A percentile compares a stretch with the other conserved stretches of the same genome.
Evolutionary conservation across 2,113 vertebrate genomes (phyloP).

Genomic region (Pithys albifrons): DNA sequence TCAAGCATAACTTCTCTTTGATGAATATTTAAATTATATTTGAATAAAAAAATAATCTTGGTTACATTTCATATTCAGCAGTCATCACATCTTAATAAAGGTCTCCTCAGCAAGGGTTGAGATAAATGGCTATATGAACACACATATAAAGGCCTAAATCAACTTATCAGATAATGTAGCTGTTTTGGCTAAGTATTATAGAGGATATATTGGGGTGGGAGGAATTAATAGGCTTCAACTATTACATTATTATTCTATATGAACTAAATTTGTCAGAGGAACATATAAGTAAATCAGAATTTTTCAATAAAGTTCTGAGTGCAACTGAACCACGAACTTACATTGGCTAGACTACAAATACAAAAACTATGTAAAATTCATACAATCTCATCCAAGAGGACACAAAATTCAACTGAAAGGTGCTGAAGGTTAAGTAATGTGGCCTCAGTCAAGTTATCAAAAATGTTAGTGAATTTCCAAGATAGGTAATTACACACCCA

Average conservation of each 20-base stretch:
- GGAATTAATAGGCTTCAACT: slow-evolving; percentile 35
- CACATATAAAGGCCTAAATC: slow-evolving; percentile 68
- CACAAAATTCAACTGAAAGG: neutral
- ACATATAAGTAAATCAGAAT: slow-evolving; percentile 31
- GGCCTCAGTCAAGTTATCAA: neutral
- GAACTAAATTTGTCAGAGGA: slow-evolving; percentile 6
- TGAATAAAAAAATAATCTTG: slow-evolving; percentile 88
- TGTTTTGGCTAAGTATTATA: slow-evolving; percentile 50
- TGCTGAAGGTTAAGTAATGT: neutral
- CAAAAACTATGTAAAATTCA: neutral
- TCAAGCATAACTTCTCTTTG: slow-evolving; percentile 84
- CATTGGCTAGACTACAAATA: neutral
- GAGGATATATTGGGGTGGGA: slow-evolving; percentile 17
- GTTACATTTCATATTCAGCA: slow-evolving; percentile 84
- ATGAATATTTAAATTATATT: slow-evolving; percentile 90
- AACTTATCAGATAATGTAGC: slow-evolving; percentile 62
- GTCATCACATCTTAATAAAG: slow-evolving; percentile 82
- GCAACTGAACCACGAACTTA: slow-evolving; percentile 6
- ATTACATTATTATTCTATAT: slow-evolving; percentile 11
- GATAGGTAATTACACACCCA: neutral
- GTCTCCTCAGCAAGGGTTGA: slow-evolving; percentile 70
- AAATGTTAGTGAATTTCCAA: neutral
- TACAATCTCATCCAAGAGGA: neutral
- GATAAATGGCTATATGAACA: slow-evolving; percentile 74
- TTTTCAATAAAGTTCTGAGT: neutral